Evolutionary conservation across 2,113 vertebrate genomes (phyloP).

Genomic region (Capreolus pygargus): DNA sequence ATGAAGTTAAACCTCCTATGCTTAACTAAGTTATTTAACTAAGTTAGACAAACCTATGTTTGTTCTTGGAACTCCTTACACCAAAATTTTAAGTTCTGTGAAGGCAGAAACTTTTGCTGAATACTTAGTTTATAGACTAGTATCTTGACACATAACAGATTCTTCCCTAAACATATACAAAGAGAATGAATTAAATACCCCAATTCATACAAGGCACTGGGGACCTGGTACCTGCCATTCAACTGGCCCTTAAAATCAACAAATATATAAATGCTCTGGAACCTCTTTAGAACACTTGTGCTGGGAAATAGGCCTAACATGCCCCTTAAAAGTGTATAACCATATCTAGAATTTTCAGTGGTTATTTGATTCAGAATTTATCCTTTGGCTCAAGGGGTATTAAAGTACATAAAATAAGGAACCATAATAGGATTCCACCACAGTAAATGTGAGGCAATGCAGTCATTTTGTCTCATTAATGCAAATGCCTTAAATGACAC

Average conservation of each 20-base stretch:
- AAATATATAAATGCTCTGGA: not conserved
- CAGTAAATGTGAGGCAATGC: not conserved
- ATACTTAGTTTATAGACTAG: not conserved
- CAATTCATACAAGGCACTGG: not conserved
- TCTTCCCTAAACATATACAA: not conserved
- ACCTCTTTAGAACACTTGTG: not conserved
- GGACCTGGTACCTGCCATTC: not conserved
- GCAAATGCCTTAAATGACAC: not conserved
- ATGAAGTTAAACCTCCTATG: not conserved
- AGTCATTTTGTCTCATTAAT: not conserved
- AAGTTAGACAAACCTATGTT: not conserved
- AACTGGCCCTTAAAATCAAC: not conserved
- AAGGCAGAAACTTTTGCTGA: not conserved
- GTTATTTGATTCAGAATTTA: not conserved
- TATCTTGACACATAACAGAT: not conserved
- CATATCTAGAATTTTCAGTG: not conserved
- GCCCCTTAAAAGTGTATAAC: not conserved
- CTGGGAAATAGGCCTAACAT: not conserved
- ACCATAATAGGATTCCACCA: not conserved
- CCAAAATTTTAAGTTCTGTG: not conserved
- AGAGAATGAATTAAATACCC: conserved; percentile 17
- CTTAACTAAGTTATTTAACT: not conserved
- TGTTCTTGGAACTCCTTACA: not conserved
- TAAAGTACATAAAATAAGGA: not conserved
- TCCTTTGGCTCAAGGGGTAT: not conserved